These are phyloP conservation scores for Cotesia vestalis DNA, from an alignment of 1,140 invertebrate species.

Conservation along the genomic window DNA sequence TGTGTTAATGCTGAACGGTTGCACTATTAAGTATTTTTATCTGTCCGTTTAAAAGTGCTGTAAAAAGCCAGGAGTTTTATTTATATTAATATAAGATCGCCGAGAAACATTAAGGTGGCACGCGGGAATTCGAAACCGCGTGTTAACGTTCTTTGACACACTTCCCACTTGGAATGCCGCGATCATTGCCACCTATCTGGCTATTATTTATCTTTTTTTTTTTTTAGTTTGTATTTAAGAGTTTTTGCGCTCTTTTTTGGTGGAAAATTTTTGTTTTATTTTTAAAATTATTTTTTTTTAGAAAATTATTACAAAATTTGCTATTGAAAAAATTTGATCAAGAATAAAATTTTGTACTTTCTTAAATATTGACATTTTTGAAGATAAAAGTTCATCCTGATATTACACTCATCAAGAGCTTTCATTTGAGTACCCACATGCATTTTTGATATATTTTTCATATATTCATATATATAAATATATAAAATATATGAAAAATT, in stretches of 20 bases:
- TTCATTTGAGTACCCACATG: too few relatives aligned
- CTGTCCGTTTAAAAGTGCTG: not conserved
- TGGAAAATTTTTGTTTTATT: not conserved
- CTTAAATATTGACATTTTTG: too few relatives aligned
- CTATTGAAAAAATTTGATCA: too few relatives aligned
- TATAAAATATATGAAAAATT: too few relatives aligned
- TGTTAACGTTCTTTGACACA: slow-evolving; percentile 37
- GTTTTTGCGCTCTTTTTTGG: not conserved
- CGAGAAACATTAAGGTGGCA: not conserved
- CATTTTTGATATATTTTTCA: too few relatives aligned
- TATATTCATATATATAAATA: too few relatives aligned
- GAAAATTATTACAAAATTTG: too few relatives aligned
- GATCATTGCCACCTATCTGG: slow-evolving; percentile 31
- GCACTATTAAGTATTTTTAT: too few relatives aligned
- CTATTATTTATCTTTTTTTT: slow-evolving; percentile 8
- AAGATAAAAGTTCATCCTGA: too few relatives aligned
- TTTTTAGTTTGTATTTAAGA: not conserved
- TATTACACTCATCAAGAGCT: too few relatives aligned
- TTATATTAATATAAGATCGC: not conserved
- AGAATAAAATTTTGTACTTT: too few relatives aligned
- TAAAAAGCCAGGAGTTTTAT: not conserved
- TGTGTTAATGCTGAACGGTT: not conserved
- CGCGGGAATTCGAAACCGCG: slow-evolving; percentile 26
- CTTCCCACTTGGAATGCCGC: slow-evolving; percentile 36
- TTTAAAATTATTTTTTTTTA: too few relatives aligned